Conservation (phyloP, 2,797 vertebrate species). For the Tadarida brasiliensis region DNA sequence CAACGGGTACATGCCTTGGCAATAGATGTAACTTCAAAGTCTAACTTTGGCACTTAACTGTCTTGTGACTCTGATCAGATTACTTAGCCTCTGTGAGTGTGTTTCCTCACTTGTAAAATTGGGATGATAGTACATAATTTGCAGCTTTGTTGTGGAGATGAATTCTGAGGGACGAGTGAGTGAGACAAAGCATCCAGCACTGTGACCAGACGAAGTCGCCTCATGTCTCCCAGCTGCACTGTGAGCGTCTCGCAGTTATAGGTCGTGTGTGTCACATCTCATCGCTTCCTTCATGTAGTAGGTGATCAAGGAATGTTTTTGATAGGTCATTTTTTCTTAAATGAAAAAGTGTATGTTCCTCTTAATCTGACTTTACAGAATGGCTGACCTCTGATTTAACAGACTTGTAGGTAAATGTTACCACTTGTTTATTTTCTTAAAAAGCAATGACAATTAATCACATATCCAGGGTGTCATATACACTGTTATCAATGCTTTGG, state of each 20-base stretch:
- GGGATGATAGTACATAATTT: background rate
- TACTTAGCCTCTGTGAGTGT: background rate
- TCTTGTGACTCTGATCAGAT: background rate
- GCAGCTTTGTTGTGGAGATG: background rate
- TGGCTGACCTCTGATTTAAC: background rate
- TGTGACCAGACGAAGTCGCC: background rate
- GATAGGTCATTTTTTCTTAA: constrained; percentile 13
- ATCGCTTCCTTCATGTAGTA: background rate
- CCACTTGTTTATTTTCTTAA: background rate
- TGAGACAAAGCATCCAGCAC: background rate
- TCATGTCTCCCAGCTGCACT: background rate
- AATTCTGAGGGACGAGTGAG: background rate
- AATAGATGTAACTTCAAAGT: background rate
- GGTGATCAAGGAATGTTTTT: background rate
- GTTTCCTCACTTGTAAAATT: background rate
- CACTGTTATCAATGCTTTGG: background rate
- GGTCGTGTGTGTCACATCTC: background rate
- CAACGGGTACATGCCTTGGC: background rate
- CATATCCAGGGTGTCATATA: background rate
- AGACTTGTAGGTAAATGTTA: background rate
- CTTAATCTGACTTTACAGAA: background rate
- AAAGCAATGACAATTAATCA: background rate
- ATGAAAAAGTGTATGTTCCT: background rate
- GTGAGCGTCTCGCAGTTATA: background rate
- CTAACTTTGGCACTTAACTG: background rate